These are phyloP conservation scores for Caradrina kadenii DNA, from an alignment of 2,888 invertebrate genomes.

Conservation along the genomic window DNA sequence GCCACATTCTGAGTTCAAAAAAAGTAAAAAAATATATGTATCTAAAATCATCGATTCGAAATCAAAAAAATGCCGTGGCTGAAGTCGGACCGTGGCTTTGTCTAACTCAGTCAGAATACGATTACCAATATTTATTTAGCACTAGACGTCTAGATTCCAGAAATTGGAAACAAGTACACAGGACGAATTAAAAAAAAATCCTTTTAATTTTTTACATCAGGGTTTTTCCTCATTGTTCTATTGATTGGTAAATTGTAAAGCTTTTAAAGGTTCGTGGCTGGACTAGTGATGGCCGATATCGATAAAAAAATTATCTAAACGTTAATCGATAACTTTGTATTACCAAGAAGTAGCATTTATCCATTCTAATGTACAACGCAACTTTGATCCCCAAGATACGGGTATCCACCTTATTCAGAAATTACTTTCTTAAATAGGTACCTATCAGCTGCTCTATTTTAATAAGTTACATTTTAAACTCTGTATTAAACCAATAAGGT, in stretches of 20 bases:
- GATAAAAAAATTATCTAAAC: constrained; percentile 14
- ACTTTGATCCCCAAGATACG: background rate
- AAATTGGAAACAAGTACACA: too few relatives aligned
- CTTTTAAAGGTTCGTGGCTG: constrained; percentile 45
- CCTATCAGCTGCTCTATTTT: background rate
- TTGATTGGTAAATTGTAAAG: background rate
- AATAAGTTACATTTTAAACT: too few relatives aligned
- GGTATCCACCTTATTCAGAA: background rate
- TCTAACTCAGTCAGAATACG: too few relatives aligned
- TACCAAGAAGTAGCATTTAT: constrained; percentile 1
- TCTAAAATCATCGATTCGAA: too few relatives aligned
- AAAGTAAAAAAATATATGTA: too few relatives aligned
- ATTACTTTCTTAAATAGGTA: background rate
- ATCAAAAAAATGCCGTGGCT: too few relatives aligned
- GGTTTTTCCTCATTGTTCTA: constrained; percentile 15
- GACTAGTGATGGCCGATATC: constrained; percentile 30
- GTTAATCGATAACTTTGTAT: background rate
- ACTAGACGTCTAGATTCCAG: too few relatives aligned
- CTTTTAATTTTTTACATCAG: background rate
- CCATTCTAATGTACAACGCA: background rate
- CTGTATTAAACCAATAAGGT: too few relatives aligned
- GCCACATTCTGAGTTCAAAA: too few relatives aligned
- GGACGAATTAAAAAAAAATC: too few relatives aligned
- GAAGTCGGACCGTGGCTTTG: too few relatives aligned
- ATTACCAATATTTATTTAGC: too few relatives aligned